These are phyloP conservation scores for Drosophila nigromelanica DNA, from an alignment of 1,140 invertebrate species.

Conservation along the genomic window DNA sequence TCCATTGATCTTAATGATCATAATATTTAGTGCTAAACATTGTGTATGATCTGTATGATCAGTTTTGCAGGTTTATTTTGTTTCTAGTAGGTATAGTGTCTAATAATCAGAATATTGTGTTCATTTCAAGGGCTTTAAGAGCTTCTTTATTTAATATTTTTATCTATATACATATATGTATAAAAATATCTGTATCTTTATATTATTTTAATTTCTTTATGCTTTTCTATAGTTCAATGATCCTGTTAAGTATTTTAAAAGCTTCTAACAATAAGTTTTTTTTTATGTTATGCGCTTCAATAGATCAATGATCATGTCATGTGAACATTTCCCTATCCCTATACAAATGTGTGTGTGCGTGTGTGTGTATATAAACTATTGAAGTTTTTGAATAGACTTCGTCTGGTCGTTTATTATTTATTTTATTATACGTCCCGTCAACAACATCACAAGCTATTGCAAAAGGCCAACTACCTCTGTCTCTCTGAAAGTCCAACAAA, in stretches of 20 bases:
- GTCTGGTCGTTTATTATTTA: conserved; percentile 35
- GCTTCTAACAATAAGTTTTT: background rate
- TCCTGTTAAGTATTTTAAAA: background rate
- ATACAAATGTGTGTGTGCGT: conserved; percentile 3
- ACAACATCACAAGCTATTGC: background rate
- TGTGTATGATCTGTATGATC: too few relatives aligned
- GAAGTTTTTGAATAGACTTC: conserved; percentile 17
- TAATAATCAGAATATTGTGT: too few relatives aligned
- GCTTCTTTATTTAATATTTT: too few relatives aligned
- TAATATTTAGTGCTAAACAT: too few relatives aligned
- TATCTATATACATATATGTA: too few relatives aligned
- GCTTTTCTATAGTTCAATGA: background rate
- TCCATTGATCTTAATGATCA: too few relatives aligned
- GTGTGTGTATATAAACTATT: background rate
- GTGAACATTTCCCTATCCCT: background rate
- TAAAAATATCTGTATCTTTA: too few relatives aligned
- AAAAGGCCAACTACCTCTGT: conserved; percentile 51
- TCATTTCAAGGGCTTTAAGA: too few relatives aligned
- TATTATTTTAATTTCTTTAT: too few relatives aligned
- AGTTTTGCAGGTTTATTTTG: too few relatives aligned
- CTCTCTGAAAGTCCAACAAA: conserved; percentile 42
- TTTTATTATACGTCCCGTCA: conserved; percentile 45
- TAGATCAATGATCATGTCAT: conserved; percentile 12
- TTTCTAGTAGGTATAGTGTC: too few relatives aligned
- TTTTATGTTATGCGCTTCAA: background rate